Percentiles rank a stretch among this genome's conserved stretches.
Evolutionary conservation across 1,140 invertebrate species (phyloP).

Genomic region (Caenorhabditis remanei): DNA sequence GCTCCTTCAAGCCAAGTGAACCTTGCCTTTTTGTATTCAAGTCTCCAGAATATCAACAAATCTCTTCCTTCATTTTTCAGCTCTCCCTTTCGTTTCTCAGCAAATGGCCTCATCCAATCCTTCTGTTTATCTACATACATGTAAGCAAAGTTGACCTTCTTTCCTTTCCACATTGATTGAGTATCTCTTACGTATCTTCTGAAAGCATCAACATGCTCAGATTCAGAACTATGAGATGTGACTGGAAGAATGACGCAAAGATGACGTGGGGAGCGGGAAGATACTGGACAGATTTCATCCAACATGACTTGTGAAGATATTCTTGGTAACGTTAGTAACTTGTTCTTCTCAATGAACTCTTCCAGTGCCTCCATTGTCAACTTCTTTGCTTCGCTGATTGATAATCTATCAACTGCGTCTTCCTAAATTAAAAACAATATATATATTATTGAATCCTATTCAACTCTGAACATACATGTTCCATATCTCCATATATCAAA

Average conservation of each 20-base stretch:
- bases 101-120: conserved; percentile 71
- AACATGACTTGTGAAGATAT: conserved; percentile 71
- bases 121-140: conserved; percentile 69
- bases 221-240: conserved; percentile 62
- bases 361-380: conserved; percentile 67
- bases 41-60: conserved; percentile 71
- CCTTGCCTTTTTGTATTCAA: conserved; percentile 69
- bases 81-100: conserved; percentile 50
- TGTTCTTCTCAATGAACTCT: conserved; percentile 70
- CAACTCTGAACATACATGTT: conserved; percentile 63
- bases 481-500: conserved; percentile 74
- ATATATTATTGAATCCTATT: too few species aligned
- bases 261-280: conserved; percentile 68
- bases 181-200: conserved; percentile 63
- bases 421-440: conserved; percentile 56
- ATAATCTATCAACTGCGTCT: conserved; percentile 64
- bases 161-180: conserved; percentile 19
- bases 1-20: conserved; percentile 69
- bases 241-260: conserved; percentile 73
- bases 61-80: conserved; percentile 58
- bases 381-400: conserved; percentile 62
- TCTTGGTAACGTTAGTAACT: conserved; percentile 69
- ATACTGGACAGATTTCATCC: conserved; percentile 73
- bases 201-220: conserved; percentile 64
- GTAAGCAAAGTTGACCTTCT: conserved; percentile 66